Evolutionary conservation across 1,140 invertebrate species (phyloP), one percentile per base, ranked within the genome.

Genomic region (Eufriesea mexicana): DNA sequence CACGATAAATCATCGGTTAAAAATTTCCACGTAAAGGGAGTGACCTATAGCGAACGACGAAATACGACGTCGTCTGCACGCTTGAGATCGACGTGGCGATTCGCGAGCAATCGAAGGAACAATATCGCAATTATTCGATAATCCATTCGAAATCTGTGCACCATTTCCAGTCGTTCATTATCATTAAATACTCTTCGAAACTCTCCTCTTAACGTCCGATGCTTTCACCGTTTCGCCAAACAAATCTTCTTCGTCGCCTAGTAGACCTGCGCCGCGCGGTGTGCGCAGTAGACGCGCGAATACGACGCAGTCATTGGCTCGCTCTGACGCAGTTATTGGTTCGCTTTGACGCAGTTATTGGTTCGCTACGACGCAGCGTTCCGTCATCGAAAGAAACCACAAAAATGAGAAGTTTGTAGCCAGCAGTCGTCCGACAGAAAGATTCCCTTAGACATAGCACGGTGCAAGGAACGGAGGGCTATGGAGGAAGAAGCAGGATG

Each of bases 1-100:
- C 81, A 84, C 85, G 62, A 83, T 71, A 83, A 77, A 54, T 74
- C 45, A 61, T 62, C 49, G 79, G 70, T 73, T 85, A 72, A 86
- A 86, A 83, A 83, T 55, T 61, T 8, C 35, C 59, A 35, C 12
- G 25, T 16, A 49, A 57, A 61, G n/a, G 66, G 57, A 72, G 14
- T 6, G 54, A 23, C 9, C 62, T 16, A 25, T 54, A 45, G 20
- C 9, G 42, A n/a, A 45, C 6, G 35, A 28, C 18, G 10, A 47
- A 55, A 35, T 68, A 57, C n/a, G 0, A 45, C 10, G 23, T 8
- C 2, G 1, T 16, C 16, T n/a, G n/a, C 8, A 20, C 20, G 42
- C 28, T 47, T 45, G 9, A 6, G 47, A 45, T 14, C 42, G 20
- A n/a, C 14, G 16, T 67, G n/a, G n/a, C n/a, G n/a, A n/a, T n/a